A percentile compares a stretch with the other conserved stretches of the same genome.
Evolutionary conservation across 2,888 invertebrate genomes (phyloP).

Genomic region (Phengaris alcon): DNA sequence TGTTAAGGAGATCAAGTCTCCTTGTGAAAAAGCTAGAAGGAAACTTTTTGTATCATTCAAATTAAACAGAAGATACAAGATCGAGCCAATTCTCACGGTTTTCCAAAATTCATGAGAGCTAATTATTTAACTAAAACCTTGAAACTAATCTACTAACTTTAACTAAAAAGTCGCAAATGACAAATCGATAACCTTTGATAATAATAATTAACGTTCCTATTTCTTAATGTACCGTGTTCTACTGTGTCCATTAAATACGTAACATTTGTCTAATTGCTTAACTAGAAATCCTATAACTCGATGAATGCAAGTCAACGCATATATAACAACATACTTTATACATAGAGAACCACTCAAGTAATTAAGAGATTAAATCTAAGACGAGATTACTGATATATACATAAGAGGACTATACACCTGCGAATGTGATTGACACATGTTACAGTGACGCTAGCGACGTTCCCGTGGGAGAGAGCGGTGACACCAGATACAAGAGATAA

Average conservation of each 20-base stretch:
- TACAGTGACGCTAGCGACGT: not conserved
- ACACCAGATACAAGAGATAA: slow-evolving; percentile 10
- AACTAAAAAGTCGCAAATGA: too few species aligned
- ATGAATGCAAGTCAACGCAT: not conserved
- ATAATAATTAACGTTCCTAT: too few species aligned
- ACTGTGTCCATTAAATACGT: not conserved
- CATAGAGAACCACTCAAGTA: not conserved
- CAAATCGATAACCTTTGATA: too few species aligned
- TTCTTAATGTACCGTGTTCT: not conserved
- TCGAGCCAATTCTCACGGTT: too few species aligned
- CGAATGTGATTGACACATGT: slow-evolving; percentile 2
- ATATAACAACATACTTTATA: not conserved
- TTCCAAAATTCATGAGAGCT: too few species aligned
- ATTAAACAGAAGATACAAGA: too few species aligned
- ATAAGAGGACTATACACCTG: not conserved
- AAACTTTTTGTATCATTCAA: too few species aligned
- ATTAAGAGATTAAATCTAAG: slow-evolving; percentile 4
- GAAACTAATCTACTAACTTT: too few species aligned
- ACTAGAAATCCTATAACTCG: not conserved
- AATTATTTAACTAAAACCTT: too few species aligned
- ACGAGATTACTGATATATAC: not conserved
- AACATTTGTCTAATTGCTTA: not conserved
- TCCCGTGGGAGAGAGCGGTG: slow-evolving; percentile 11
- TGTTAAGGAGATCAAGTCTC: too few species aligned
- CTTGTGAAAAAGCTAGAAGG: too few species aligned